Conservation (phyloP, 2,113 vertebrate genomes). For the Trinectes maculatus region DNA sequence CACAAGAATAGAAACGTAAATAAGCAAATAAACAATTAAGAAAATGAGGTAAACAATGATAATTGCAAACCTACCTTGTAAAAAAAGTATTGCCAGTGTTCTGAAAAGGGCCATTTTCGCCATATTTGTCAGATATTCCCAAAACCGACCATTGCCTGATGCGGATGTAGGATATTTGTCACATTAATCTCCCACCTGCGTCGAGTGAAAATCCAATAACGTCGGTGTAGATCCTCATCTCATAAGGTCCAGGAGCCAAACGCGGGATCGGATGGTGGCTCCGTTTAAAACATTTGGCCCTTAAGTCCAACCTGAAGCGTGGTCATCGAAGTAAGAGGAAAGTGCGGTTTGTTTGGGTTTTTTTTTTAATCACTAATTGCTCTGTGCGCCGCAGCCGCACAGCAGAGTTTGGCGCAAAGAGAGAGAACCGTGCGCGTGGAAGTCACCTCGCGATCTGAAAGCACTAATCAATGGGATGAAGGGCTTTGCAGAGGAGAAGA, state of each 20-base stretch:
- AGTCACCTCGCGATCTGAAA: slow-evolving; percentile 34
- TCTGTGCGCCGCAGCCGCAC: not conserved
- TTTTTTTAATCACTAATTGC: not conserved
- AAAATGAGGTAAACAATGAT: not conserved
- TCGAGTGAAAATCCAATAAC: slow-evolving; percentile 47
- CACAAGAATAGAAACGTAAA: not conserved
- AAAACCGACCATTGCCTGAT: slow-evolving; percentile 37
- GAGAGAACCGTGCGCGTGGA: not conserved
- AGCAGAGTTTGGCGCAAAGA: not conserved
- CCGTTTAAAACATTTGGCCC: too few relatives aligned
- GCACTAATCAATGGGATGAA: slow-evolving; percentile 8
- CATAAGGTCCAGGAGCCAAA: slow-evolving; percentile 20
- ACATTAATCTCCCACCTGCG: slow-evolving; percentile 49
- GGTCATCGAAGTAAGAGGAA: not conserved
- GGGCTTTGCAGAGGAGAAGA: slow-evolving; percentile 21
- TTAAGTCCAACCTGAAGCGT: slow-evolving; percentile 15
- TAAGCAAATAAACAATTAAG: not conserved
- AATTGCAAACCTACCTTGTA: slow-evolving; percentile 63
- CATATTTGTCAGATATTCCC: slow-evolving; percentile 66
- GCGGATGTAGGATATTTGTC: slow-evolving; percentile 20
- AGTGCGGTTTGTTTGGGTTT: not conserved
- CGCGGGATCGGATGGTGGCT: too few relatives aligned
- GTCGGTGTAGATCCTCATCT: slow-evolving; percentile 46
- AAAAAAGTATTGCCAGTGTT: slow-evolving; percentile 52
- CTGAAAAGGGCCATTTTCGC: slow-evolving; percentile 54